A percentile compares a stretch with the other conserved stretches of the same genome.
phyloP scores from a whole-genome alignment of 2,113 vertebrate species.

The Psophia crepitans region DNA sequence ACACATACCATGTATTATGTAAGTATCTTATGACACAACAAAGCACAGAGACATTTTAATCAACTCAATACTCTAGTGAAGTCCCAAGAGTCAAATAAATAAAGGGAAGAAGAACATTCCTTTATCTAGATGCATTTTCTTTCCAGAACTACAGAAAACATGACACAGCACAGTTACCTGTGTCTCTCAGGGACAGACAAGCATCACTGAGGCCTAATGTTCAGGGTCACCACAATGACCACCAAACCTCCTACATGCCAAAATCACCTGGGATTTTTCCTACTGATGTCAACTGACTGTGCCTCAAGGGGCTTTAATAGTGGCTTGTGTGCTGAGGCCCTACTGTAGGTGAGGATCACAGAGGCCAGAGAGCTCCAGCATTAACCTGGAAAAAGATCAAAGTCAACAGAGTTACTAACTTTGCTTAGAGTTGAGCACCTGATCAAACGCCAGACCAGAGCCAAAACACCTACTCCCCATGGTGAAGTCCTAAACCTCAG shows the following conservation, averaged over 20 bases:
- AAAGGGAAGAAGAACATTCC: neutral
- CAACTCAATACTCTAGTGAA: neutral
- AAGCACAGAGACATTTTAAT: neutral
- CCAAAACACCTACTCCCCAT: neutral
- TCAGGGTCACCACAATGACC: neutral
- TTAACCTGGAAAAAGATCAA: neutral
- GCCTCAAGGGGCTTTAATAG: neutral
- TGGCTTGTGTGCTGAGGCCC: neutral
- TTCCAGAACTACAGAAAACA: neutral
- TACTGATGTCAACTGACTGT: neutral
- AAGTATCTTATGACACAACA: neutral
- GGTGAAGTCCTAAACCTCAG: neutral
- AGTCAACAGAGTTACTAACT: neutral
- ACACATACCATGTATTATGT: neutral
- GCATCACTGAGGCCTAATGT: neutral
- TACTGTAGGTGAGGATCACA: neutral
- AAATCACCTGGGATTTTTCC: neutral
- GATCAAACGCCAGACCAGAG: neutral
- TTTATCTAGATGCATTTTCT: neutral
- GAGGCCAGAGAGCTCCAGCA: neutral
- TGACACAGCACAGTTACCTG: neutral
- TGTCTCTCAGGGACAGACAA: neutral
- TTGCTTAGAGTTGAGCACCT: neutral
- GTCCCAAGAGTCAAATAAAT: neutral
- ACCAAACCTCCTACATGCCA: rapidly evolving